phyloP scores from a whole-genome alignment of 2,888 invertebrate genomes.

The Heliconius hortense region DNA sequence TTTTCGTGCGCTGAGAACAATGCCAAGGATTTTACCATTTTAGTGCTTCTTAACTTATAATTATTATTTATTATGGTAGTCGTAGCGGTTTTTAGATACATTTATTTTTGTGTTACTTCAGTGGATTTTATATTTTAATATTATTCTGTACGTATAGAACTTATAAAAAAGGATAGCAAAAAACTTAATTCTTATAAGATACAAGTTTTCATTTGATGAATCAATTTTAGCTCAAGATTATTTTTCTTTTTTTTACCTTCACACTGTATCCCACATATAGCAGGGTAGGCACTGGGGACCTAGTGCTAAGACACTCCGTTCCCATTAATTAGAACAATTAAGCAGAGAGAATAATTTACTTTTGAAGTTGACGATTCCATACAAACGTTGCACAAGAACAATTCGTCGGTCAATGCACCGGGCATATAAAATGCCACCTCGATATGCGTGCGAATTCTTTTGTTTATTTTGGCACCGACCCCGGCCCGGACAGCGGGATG shows the following conservation, averaged over 20 bases:
- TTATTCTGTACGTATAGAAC: neutral
- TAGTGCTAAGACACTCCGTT: neutral
- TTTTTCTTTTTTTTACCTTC: too few species aligned
- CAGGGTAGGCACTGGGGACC: too few species aligned
- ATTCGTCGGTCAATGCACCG: slow-evolving; percentile 64
- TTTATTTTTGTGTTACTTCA: neutral
- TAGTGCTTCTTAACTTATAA: slow-evolving; percentile 4
- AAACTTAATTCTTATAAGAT: too few species aligned
- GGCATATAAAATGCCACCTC: slow-evolving; percentile 59
- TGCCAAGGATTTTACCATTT: slow-evolving; percentile 20
- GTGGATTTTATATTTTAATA: neutral
- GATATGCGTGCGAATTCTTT: slow-evolving; percentile 43
- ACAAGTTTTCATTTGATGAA: too few species aligned
- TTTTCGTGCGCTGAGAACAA: slow-evolving; percentile 21
- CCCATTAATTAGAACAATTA: too few species aligned
- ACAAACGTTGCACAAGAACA: slow-evolving; percentile 59
- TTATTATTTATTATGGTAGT: neutral
- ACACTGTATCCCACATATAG: too few species aligned
- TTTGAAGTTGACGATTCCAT: slow-evolving; percentile 37
- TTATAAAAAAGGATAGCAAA: too few species aligned
- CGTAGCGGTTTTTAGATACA: neutral
- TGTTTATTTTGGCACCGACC: slow-evolving; percentile 44
- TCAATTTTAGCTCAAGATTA: too few species aligned
- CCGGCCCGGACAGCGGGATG: slow-evolving; percentile 31
- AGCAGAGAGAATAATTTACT: neutral